Evolutionary conservation across 2,888 invertebrate species (phyloP).

Genomic region (Pheosia tremula): DNA sequence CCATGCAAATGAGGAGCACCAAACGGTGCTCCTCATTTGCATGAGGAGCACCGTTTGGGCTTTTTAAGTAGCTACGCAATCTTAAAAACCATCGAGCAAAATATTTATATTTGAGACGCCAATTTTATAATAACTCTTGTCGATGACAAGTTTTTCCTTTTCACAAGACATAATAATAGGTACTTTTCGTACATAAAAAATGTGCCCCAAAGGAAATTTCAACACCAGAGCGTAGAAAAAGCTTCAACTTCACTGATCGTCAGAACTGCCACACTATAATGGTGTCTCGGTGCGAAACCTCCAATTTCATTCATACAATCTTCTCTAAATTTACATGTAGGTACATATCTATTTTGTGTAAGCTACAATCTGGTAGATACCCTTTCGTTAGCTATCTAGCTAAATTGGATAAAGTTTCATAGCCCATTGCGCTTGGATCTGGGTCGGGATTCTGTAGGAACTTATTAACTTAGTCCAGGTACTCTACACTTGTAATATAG

Average conservation of each 20-base stretch:
- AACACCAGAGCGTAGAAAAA: no score
- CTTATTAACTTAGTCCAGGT: no score
- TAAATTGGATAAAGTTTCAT: not conserved
- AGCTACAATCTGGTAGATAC: not conserved
- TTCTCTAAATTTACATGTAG: not conserved
- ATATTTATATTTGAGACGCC: no score
- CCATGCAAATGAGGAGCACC: not conserved
- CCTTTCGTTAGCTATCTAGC: not conserved
- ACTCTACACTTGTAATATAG: no score
- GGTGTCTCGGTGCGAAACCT: not conserved
- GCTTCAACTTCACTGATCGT: not conserved
- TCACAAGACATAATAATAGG: no score
- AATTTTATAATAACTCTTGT: no score
- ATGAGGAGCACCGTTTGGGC: no score
- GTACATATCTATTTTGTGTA: not conserved
- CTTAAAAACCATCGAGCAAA: no score
- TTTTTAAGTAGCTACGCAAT: not conserved
- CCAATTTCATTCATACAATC: slow-evolving; percentile 1
- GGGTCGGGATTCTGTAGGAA: no score
- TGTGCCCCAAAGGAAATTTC: not conserved
- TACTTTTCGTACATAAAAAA: not conserved
- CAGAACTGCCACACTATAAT: not conserved
- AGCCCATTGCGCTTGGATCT: no score
- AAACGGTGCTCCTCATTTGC: no score
- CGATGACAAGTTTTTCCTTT: no score